Evolutionary conservation across 2,888 invertebrate species (phyloP), one percentile per base, ranked within the genome.

Genomic region (Leptinotarsa peninsularis): DNA sequence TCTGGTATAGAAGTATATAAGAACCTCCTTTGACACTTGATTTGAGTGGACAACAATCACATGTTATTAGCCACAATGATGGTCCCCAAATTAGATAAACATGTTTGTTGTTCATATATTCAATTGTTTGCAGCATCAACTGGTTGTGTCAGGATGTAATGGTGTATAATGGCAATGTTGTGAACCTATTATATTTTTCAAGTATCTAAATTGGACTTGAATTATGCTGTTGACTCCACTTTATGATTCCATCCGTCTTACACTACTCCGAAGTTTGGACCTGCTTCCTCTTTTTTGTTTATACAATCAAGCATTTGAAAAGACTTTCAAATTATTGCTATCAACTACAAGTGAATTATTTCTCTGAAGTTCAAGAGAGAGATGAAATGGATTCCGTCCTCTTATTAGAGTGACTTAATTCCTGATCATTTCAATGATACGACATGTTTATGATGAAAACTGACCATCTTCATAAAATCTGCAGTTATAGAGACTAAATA

Each of bases 151-250:
- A 77, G 79, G 81, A 79, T 79, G 76, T 78, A 76, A 67, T 54
- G 69, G 68, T 74, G 67, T 70, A 49, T 56, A 49, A 60, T 68
- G 71, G 70, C 73, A 72, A 76, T 79, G 79, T 75, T 67, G 76
- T 75, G 75, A 72, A 76, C 75, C 76, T 78, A 78, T 76, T 67
- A 76, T 76, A 75, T 77, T 76, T 79, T 71, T 73, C 73, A 75
- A 74, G 78, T 74, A 73, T 72, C 76, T 80, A 81, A 82, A 81
- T 82, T 82, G 80, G 75, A 71, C 75, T 75, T 80, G 79, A 82
- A 83, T 83, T 83, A 82, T 80, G 75, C 78, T 83, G 82, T 82
- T 83, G 82, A 82, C 82, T 83, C 82, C 80, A 78, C 82, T 80
- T 82, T 82, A 82, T 80, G 80, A 83, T 82, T 82, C 81, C 63